phyloP scores from a whole-genome alignment of 2,888 invertebrate genomes.

The Cataglyphis cursor region DNA sequence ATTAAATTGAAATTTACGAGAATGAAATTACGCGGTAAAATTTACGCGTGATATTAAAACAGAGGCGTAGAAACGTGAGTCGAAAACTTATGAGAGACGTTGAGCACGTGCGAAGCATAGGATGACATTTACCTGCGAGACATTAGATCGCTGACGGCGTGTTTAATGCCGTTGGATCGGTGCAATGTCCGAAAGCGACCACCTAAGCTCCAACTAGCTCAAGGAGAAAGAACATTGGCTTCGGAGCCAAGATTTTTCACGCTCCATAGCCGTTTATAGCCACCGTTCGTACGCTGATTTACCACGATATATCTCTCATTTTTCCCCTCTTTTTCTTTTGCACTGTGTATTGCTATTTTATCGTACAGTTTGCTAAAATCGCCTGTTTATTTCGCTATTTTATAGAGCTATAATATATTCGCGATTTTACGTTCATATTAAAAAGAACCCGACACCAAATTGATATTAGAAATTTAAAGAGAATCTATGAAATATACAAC shows the following conservation, averaged over 20 bases:
- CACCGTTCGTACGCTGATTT: constrained; percentile 49
- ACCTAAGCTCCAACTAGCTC: constrained; percentile 78
- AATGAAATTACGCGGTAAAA: not conserved
- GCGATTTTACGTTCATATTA: not conserved
- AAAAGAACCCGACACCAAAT: not conserved
- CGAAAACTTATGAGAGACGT: constrained; percentile 54
- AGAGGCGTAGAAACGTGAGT: constrained; percentile 24
- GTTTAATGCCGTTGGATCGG: constrained; percentile 72
- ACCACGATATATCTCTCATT: constrained; percentile 50
- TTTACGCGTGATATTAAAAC: not conserved
- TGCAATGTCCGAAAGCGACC: constrained; percentile 80
- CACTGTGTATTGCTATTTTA: not conserved
- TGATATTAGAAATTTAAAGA: not conserved
- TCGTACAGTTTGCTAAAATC: constrained; percentile 28
- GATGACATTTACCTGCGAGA: constrained; percentile 55
- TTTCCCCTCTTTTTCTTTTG: not conserved
- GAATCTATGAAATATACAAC: not conserved
- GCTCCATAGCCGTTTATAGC: constrained; percentile 69
- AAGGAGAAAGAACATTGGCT: constrained; percentile 82
- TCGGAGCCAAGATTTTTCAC: constrained; percentile 77
- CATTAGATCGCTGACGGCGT: constrained; percentile 72
- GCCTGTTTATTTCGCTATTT: constrained; percentile 17
- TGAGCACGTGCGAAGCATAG: constrained; percentile 52
- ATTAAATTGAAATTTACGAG: not conserved
- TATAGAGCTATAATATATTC: not conserved